Percentiles rank a stretch among this genome's conserved stretches.
phyloP scores from a whole-genome alignment of 2,113 vertebrate species.

The Sander lucioperca region DNA sequence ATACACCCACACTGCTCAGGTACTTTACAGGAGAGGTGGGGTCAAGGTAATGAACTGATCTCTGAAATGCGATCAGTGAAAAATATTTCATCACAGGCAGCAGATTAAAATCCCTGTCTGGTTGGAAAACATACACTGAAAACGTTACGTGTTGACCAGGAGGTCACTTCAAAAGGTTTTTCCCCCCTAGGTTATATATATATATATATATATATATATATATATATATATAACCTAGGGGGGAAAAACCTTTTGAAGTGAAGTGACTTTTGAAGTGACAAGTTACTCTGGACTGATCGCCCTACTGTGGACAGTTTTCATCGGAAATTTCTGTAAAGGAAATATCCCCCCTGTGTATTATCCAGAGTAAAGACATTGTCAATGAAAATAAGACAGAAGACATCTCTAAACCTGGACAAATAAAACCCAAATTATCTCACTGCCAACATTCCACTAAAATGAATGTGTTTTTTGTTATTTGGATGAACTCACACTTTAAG shows the following conservation, averaged over 20 bases:
- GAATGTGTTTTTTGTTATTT: neutral
- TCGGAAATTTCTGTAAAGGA: neutral
- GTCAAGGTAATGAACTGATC: too few relatives aligned
- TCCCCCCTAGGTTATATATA: too few relatives aligned
- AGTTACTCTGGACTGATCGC: too few relatives aligned
- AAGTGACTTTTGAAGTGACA: too few relatives aligned
- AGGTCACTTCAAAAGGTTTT: neutral
- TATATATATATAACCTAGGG: too few relatives aligned
- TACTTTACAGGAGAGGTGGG: constrained; percentile 21
- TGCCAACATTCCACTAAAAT: neutral
- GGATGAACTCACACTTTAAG: neutral
- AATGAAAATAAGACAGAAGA: neutral
- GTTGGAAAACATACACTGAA: neutral
- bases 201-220: too few relatives aligned
- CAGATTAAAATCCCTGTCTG: too few relatives aligned
- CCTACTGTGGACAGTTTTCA: too few relatives aligned
- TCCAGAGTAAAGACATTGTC: neutral
- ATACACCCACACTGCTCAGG: constrained; percentile 18
- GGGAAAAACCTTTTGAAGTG: too few relatives aligned
- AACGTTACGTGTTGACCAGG: neutral
- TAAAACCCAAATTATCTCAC: neutral
- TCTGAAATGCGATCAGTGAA: too few relatives aligned
- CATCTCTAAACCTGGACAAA: neutral
- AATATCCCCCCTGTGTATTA: neutral
- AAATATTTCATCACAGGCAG: too few relatives aligned